Conservation (phyloP, 2,113 vertebrate species). For the Dendrocopos noguchii region DNA sequence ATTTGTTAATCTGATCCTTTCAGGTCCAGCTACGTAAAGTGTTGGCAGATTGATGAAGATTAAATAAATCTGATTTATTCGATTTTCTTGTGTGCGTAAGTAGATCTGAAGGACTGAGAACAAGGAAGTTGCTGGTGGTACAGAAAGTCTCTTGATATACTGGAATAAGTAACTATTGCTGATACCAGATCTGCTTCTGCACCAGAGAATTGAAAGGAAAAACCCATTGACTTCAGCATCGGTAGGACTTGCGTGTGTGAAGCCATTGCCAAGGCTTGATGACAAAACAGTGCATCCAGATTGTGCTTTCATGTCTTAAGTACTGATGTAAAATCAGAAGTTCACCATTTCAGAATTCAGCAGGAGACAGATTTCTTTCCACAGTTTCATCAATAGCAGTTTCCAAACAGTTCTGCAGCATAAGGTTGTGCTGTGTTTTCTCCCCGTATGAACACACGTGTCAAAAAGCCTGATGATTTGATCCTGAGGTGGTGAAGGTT, state of each 20-base stretch:
- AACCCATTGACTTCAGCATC: not conserved
- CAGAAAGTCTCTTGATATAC: not conserved
- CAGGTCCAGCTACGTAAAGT: not conserved
- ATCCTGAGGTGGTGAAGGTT: not conserved
- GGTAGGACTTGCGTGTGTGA: not conserved
- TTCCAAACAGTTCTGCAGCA: not conserved
- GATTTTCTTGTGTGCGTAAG: not conserved
- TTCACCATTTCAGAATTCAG: not conserved
- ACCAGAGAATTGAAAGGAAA: not conserved
- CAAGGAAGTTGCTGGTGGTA: not conserved
- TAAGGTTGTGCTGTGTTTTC: not conserved
- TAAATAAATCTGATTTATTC: slow-evolving; percentile 43
- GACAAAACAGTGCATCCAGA: not conserved
- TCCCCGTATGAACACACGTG: fast-evolving
- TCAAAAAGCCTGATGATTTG: not conserved
- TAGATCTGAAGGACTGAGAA: not conserved
- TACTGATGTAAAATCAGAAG: not conserved
- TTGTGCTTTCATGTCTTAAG: not conserved
- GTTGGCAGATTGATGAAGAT: not conserved
- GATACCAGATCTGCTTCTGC: not conserved
- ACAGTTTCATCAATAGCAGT: not conserved
- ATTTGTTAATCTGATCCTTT: not conserved
- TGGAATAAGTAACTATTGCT: not conserved
- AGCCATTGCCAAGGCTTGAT: not conserved
- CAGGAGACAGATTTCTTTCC: not conserved